phyloP scores from a whole-genome alignment of 1,140 invertebrate species.

The Conus betulinus region DNA sequence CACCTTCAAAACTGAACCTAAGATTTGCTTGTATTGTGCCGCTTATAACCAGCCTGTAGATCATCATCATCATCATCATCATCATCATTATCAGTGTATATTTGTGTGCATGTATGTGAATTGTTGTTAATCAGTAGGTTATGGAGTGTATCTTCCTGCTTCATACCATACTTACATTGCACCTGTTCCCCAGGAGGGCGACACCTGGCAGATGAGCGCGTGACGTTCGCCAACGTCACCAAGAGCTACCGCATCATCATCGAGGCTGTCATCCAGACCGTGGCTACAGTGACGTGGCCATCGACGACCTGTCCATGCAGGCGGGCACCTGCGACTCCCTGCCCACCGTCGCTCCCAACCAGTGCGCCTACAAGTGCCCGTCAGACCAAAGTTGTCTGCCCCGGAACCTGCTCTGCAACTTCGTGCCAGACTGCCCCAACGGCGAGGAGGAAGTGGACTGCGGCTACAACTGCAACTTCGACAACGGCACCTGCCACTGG shows the following conservation, averaged over 20 bases:
- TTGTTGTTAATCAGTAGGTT: no score
- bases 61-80: no score
- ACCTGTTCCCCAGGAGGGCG: constrained; percentile 54
- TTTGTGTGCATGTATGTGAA: no score
- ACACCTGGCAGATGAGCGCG: constrained; percentile 41
- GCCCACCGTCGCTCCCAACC: constrained; percentile 20
- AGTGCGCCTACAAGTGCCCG: constrained; percentile 39
- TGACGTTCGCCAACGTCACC: constrained; percentile 55
- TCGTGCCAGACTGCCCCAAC: constrained; percentile 65
- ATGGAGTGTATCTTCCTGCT: no score
- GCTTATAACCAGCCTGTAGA: no score
- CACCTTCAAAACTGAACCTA: no score
- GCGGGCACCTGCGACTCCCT: constrained; percentile 43
- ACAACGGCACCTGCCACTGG: constrained; percentile 66
- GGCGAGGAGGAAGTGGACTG: constrained; percentile 68
- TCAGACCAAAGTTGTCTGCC: constrained; percentile 57
- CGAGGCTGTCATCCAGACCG: constrained; percentile 58
- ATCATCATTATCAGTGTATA: no score
- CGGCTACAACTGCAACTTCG: constrained; percentile 70
- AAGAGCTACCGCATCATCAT: constrained; percentile 55
- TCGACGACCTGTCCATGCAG: constrained; percentile 64
- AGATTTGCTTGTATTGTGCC: no score
- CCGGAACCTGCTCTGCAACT: constrained; percentile 56
- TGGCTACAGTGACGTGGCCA: constrained; percentile 62
- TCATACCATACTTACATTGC: not conserved